Conservation (phyloP, 2,797 vertebrate genomes). For the Sternarchorhynchus goeldii region DNA sequence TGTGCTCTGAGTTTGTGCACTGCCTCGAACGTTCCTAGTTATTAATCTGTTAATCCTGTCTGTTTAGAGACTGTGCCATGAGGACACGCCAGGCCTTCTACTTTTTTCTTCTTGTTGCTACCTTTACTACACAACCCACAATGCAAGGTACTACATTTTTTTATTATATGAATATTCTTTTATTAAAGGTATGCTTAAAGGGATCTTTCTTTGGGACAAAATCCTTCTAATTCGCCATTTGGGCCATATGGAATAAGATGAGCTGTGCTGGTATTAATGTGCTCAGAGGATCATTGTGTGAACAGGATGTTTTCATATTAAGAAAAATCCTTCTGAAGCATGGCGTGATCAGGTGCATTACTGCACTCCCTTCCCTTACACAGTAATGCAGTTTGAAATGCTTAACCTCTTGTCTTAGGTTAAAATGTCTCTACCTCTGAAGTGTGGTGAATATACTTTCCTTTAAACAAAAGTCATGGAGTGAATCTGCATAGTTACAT, state of each 20-base stretch:
- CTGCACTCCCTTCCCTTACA: not conserved
- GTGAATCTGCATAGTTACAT: not conserved
- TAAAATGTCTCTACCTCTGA: not conserved
- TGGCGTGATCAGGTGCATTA: not conserved
- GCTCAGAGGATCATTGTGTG: not conserved
- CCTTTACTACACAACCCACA: conserved; percentile 35
- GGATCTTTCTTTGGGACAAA: not conserved
- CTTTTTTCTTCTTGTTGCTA: conserved; percentile 36
- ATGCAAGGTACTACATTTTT: conserved; percentile 43
- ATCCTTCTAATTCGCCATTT: not conserved
- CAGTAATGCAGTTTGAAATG: conserved; percentile 36
- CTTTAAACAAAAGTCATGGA: not conserved
- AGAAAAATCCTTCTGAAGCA: conserved; percentile 12
- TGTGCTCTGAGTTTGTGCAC: not conserved
- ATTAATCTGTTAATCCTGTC: conserved; percentile 17
- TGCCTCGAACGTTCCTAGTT: not conserved
- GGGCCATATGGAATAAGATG: not conserved
- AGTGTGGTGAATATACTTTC: not conserved
- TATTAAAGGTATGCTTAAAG: not conserved
- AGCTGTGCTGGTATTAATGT: not conserved
- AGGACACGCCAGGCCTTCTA: conserved; percentile 11
- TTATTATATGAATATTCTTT: not conserved
- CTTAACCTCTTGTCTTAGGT: conserved; percentile 39
- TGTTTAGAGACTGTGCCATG: conserved; percentile 48
- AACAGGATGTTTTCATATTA: conserved; percentile 35